Evolutionary conservation across 2,888 invertebrate species (phyloP).

Genomic region (Caenorhabditis japonica): DNA sequence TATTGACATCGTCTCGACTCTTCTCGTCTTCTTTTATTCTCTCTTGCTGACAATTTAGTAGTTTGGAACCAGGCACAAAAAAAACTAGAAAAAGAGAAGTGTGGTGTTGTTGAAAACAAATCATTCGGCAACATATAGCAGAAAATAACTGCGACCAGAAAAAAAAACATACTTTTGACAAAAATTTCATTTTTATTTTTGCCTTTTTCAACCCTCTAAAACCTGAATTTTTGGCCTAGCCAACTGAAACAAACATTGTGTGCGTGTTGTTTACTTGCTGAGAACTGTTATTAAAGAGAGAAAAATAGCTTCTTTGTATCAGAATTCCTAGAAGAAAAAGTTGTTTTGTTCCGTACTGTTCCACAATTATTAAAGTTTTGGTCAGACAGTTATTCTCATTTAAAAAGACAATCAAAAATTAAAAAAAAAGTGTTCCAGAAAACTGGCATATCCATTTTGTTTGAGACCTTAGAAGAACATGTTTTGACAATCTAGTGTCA

Average conservation of each 20-base stretch:
- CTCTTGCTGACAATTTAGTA: not conserved
- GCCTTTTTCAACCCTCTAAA: not conserved
- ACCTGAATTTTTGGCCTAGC: too few relatives aligned
- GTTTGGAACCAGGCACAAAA: conserved; percentile 18
- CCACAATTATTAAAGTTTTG: too few relatives aligned
- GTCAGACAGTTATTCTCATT: too few relatives aligned
- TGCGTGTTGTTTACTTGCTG: not conserved
- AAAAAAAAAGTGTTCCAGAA: too few relatives aligned
- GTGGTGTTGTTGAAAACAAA: conserved; percentile 21
- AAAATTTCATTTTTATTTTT: not conserved
- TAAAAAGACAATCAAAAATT: too few relatives aligned
- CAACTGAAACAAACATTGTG: conserved; percentile 1
- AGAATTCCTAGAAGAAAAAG: too few relatives aligned
- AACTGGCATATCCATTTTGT: not conserved
- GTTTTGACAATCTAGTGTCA: conserved; percentile 35
- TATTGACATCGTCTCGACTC: too few relatives aligned
- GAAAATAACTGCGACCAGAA: not conserved
- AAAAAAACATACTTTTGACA: conserved; percentile 2
- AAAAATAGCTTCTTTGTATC: too few relatives aligned
- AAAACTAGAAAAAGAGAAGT: conserved; percentile 4
- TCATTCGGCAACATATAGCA: conserved; percentile 20
- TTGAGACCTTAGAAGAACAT: conserved; percentile 44
- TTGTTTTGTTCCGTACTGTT: too few relatives aligned
- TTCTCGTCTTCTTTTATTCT: too few relatives aligned
- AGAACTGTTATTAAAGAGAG: too few relatives aligned